A percentile compares a stretch with the other conserved stretches of the same genome.
Conservation (phyloP, 2,888 invertebrate genomes). For the Diachrysia chrysitis region DNA sequence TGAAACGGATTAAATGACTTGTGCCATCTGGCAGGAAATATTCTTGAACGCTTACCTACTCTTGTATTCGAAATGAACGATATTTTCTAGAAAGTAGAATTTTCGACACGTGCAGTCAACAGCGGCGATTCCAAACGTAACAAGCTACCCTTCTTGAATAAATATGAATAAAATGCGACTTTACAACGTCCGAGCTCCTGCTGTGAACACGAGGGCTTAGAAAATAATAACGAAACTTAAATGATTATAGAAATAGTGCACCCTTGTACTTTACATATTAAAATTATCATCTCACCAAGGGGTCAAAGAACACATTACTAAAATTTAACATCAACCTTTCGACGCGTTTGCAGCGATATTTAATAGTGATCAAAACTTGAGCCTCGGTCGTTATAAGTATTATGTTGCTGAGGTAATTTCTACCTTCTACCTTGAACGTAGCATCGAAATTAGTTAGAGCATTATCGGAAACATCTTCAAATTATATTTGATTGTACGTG, state of each 20-base stretch:
- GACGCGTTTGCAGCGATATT: conserved; percentile 79
- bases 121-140: conserved; percentile 50
- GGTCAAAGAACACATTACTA: conserved; percentile 86
- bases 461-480: conserved; percentile 67
- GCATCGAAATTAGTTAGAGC: conserved; percentile 69
- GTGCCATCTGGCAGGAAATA: conserved; percentile 71
- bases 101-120: conserved; percentile 41
- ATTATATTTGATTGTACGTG: conserved; percentile 54
- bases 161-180: conserved; percentile 64
- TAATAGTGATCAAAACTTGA: conserved; percentile 78
- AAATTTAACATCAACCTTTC: conserved; percentile 82
- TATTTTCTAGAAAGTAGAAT: conserved; percentile 41
- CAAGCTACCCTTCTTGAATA: conserved; percentile 57
- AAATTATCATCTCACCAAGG: conserved; percentile 81
- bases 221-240: conserved; percentile 83
- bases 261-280: conserved; percentile 83
- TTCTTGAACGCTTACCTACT: conserved; percentile 21
- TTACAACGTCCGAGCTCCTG: conserved; percentile 63
- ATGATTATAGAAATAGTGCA: conserved; percentile 81
- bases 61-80: conserved; percentile 28
- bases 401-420: conserved; percentile 67
- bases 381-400: conserved; percentile 66
- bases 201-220: conserved; percentile 71
- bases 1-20: conserved; percentile 74
- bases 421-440: conserved; percentile 72